These are phyloP conservation scores for Pollenia labialis DNA, from an alignment of 2,888 invertebrate species.

Conservation along the genomic window DNA sequence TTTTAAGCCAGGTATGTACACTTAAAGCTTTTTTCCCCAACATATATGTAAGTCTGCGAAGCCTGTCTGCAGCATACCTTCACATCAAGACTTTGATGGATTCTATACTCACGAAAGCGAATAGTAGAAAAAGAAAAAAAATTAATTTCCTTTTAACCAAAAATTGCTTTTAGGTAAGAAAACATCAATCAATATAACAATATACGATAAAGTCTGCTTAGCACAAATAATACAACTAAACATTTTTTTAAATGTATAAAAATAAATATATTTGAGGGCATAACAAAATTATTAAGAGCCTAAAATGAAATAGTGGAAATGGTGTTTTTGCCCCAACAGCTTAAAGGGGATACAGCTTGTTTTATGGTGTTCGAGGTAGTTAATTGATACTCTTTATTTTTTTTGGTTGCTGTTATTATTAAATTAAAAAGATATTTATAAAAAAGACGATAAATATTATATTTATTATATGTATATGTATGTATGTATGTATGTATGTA, in stretches of 20 bases:
- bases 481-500: neutral
- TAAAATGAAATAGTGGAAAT: conserved; percentile 13
- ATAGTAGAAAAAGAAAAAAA: conserved; percentile 23
- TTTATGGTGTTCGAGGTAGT: conserved; percentile 49
- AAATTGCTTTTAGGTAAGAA: conserved; percentile 71
- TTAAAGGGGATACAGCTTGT: conserved; percentile 32
- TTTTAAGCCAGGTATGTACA: neutral
- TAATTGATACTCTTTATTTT: conserved; percentile 45
- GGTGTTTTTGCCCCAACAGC: conserved; percentile 35
- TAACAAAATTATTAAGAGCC: conserved; percentile 22
- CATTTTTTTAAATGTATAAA: conserved; percentile 2
- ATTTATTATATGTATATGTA: neutral
- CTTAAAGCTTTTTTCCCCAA: neutral
- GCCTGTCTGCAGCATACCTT: conserved; percentile 3
- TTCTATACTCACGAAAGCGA: conserved; percentile 4
- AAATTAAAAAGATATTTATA: conserved; percentile 29
- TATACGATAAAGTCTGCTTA: conserved; percentile 48
- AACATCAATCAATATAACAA: conserved; percentile 71
- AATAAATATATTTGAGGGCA: conserved; percentile 48
- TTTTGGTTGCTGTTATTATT: conserved; percentile 23
- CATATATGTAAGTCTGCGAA: neutral
- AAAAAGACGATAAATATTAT: conserved; percentile 46
- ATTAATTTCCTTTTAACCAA: conserved; percentile 67
- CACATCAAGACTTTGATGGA: conserved; percentile 57
- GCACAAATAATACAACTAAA: conserved; percentile 1